Percentiles rank a stretch among this genome's conserved stretches.
Conservation (phyloP, 2,888 invertebrate genomes). For the Lasius fuliginosus region DNA sequence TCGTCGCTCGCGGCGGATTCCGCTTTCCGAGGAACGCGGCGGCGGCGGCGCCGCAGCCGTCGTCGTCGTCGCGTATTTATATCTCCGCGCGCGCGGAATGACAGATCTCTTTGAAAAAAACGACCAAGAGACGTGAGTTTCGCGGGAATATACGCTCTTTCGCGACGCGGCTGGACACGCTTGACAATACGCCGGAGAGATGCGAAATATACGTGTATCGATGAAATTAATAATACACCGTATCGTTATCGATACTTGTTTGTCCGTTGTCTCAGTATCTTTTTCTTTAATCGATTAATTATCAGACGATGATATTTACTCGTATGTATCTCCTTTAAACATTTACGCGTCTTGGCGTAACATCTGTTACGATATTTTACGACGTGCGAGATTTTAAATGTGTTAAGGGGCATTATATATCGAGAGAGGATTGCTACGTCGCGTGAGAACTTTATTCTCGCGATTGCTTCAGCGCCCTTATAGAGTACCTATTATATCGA, state of each 20-base stretch:
- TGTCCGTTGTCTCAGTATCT: not conserved
- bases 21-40: constrained; percentile 13
- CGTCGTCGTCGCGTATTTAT: constrained; percentile 31
- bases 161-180: not conserved
- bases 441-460: not conserved
- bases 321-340: not conserved
- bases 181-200: not conserved
- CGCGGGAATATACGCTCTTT: constrained; percentile 16
- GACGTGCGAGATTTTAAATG: not conserved
- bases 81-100: constrained; percentile 42
- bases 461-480: not conserved
- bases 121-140: constrained; percentile 15
- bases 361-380: not conserved
- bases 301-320: not conserved
- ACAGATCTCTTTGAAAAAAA: constrained; percentile 46
- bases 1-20: constrained; percentile 2
- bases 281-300: not conserved
- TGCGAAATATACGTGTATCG: not conserved
- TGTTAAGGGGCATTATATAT: not conserved
- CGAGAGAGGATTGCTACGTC: not conserved
- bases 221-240: not conserved
- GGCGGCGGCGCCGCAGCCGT: not conserved
- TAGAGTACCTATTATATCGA: not conserved
- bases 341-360: not conserved
- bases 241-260: constrained; percentile 1